Evolutionary conservation across 1,140 invertebrate species (phyloP), one percentile per base, ranked within the genome.

Genomic region (Ceratoteleas bidentatus): DNA sequence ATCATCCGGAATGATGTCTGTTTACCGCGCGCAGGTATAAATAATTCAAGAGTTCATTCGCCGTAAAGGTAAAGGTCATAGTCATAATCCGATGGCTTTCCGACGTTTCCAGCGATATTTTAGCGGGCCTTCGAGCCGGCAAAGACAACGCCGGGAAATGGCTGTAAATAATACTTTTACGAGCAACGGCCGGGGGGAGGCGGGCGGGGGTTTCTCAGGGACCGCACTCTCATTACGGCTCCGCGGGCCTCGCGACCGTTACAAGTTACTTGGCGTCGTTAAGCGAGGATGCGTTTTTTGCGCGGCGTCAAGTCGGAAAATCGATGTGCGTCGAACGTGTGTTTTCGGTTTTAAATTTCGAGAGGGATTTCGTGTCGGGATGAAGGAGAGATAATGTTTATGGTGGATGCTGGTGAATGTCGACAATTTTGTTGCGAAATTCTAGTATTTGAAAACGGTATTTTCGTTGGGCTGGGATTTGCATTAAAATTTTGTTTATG

Each of bases 81-180:
- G 58, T 73, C 75, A 76, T 79, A 83, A 79, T 58, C 70, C 74
- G 33, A 74, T 57, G 50, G 76, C 66, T 76, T 75, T 76, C 64
- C 43, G 49, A 54, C 68, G 72, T 79, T 83, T 79, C 75, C 60
- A 53, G 75, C 54, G 72, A 72, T 83, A 76, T 75, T 79, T 79
- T 72, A 64, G 65, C 65, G 16, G 14, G 24, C 54, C 50, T 74
- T 65, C 69, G 58, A 49, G 53, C 77, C 70, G 62, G 40, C 47
- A 68, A 81, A 81, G 85, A 85, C 86, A 87, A 86, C 87, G 85
- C 81, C 79, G 82, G 84, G 62, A 75, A 76, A 84, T 80, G 38
- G 73, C 80, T 81, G 83, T 86, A 87, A 85, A 83, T 83, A 72
- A 73, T 81, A 68, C 61, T 68, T 88, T 88, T 87, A 88, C 81